These are phyloP conservation scores for Ptychochromis oligacanthus DNA, from an alignment of 2,113 vertebrate genomes.

Conservation along the genomic window DNA sequence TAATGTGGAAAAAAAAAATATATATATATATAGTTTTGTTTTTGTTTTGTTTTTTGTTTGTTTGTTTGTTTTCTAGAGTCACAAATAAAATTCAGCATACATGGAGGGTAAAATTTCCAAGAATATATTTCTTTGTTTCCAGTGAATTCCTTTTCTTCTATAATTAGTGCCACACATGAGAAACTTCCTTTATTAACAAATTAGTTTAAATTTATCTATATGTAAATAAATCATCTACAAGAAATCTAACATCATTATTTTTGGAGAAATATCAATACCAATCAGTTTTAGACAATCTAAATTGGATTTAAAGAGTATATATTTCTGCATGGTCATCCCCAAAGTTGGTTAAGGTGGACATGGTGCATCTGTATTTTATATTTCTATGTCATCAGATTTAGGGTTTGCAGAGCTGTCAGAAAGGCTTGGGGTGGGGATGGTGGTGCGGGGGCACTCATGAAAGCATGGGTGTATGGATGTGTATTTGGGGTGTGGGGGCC, in stretches of 20 bases:
- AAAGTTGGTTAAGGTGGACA: not conserved
- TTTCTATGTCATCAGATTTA: constrained; percentile 8
- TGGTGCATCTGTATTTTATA: not conserved
- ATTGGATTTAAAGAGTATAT: not conserved
- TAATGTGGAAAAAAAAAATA: not conserved
- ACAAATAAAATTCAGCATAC: not conserved
- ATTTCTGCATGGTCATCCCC: not conserved
- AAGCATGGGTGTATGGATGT: constrained; percentile 32
- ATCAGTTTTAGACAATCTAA: not conserved
- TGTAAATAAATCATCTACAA: not conserved
- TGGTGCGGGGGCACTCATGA: not conserved
- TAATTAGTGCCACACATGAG: not conserved
- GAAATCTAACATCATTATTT: not conserved
- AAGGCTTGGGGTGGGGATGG: not conserved
- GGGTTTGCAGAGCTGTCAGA: constrained; percentile 1
- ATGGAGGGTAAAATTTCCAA: not conserved
- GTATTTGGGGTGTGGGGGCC: constrained; percentile 52
- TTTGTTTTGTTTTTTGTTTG: too few species aligned
- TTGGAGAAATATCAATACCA: not conserved
- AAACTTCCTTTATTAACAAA: not conserved
- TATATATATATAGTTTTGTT: too few species aligned
- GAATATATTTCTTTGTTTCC: not conserved
- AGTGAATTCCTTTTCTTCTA: not conserved
- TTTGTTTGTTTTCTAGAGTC: not conserved
- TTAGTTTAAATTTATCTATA: not conserved